Base-by-base conservation (phyloP, 2,113 vertebrate genomes). In the Bos taurus region DNA sequence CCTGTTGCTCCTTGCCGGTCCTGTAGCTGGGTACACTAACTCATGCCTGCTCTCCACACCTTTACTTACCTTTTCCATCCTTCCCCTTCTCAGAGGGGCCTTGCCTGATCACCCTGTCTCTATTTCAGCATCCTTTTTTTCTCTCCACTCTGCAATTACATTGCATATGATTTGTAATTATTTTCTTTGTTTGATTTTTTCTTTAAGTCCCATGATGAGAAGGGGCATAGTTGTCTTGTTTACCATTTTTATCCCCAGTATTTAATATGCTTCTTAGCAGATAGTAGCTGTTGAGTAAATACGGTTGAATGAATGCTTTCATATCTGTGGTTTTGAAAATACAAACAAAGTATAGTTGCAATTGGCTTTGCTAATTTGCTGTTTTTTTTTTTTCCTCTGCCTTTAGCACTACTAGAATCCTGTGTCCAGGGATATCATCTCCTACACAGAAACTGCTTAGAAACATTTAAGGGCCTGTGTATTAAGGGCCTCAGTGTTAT, bases 261-360 rank as follows among this genome's bases (percentile, higher is more conserved):
- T 56, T 57, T 83, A 36, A 6, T 10, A 77, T 80, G 57, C 11
- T 87, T 33, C 52, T 17, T 85, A 50, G 28, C 56, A 94, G 40
- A n/a, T 52, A 91, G 28, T 95, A 94, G 48, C 19, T 89, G 16
- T 57, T 80, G 84, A 93, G 71, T 92, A 88, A 95, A 48, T 62
- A 78, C 6, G 13, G 25, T 30, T 94, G 56, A 95, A 89, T 92
- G 77, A 93, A 83, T 87, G 62, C 83, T 19, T 92, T 92, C 5
- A 5, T 81, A 19, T 50, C 50, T 87, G 50, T 74, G 82, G 19
- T 9, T 77, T 92, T 82, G 57, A 88, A 97, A 94, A 85, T 60
- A 36, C 5, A 92, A 78, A 85, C 9, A 71, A 96, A 98, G 59
- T 43, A 7, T 67, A 3, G 12, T 57, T 94, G 43, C 48, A 91